Evolutionary conservation across 2,797 vertebrate genomes (phyloP), one percentile per base, ranked within the genome.

Genomic region (Enteromius argenteus): DNA sequence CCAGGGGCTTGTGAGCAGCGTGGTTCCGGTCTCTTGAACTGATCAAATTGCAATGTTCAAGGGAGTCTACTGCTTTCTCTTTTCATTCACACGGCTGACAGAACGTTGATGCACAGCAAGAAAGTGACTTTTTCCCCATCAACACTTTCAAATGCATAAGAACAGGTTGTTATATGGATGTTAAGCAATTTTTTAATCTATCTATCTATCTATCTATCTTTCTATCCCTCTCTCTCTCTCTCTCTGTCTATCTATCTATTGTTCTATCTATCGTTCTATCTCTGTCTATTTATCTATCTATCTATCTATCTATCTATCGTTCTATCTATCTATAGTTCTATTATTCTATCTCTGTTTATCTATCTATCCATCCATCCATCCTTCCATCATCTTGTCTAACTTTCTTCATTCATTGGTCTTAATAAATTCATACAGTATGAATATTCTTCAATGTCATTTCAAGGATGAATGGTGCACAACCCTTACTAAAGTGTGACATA

Each of bases 1-100:
- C 19, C 8, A 39, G 77, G 67, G 58, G 86, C 86, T 60, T 83
- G 86, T 46, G 87, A 35, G 62, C 69, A 56, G 84, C 88, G 86
- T 76, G 68, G 78, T 68, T 88, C 32, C 5, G 32, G 60, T 76
- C 6, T 84, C 42, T 32, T 3, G 56, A 39, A 75, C 64, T 69
- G 51, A 42, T 74, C 75, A 23, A 80, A 51, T 44, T 74, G 8
- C 35, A 73, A 42, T 37, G 19, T 23, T 37, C 15, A 83, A 76
- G 30, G 35, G 32, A 49, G 35, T 30, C 68, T 82, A 51, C 69
- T 71, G 21, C 32, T 53, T 46, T 27, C 6, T 32, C 4, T 32
- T 77, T 67, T 80, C 23, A 19, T 39, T 49, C 4, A 3, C 19
- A n/a, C 37, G 2, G 32, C 71, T 64, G 44, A 71, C 68, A 13